Percentiles rank a stretch among this genome's conserved stretches.
Conservation (phyloP, 2,888 invertebrate species). For the Protonemura montana region DNA sequence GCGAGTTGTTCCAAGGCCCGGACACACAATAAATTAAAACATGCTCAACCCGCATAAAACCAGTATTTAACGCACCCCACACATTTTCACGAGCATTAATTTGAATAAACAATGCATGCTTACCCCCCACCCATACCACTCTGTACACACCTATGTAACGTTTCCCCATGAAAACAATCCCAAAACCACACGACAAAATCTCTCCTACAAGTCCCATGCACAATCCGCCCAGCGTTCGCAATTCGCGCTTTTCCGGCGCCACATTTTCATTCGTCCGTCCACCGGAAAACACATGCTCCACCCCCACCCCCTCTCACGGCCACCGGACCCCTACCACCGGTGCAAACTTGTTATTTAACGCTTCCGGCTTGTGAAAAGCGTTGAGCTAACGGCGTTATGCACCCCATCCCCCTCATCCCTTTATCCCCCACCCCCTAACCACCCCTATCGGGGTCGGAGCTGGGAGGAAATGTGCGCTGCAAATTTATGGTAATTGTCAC, state of each 20-base stretch:
- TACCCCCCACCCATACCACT: background rate
- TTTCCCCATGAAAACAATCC: too few species aligned
- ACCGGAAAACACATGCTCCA: constrained; percentile 47
- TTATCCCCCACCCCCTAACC: background rate
- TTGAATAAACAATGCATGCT: too few species aligned
- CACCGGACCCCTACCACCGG: too few species aligned
- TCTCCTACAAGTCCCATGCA: background rate
- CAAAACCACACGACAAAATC: background rate
- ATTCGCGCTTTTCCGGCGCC: constrained; percentile 24
- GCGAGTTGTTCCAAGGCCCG: too few species aligned
- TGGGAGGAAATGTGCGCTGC: background rate
- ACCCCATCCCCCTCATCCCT: background rate
- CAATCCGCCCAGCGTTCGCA: background rate
- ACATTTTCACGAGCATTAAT: too few species aligned
- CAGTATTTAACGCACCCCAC: too few species aligned
- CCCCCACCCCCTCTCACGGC: background rate
- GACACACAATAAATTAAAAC: too few species aligned
- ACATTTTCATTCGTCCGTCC: constrained; percentile 43
- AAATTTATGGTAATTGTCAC: background rate
- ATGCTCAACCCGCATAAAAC: too few species aligned
- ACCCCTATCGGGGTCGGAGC: background rate
- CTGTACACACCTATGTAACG: background rate
- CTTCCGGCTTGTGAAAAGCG: constrained; percentile 5
- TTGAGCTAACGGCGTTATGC: background rate
- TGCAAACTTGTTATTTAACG: constrained; percentile 30